Evolutionary conservation across 2,888 invertebrate species (phyloP), one percentile per base, ranked within the genome.

Genomic region (Pyrgus malvae): DNA sequence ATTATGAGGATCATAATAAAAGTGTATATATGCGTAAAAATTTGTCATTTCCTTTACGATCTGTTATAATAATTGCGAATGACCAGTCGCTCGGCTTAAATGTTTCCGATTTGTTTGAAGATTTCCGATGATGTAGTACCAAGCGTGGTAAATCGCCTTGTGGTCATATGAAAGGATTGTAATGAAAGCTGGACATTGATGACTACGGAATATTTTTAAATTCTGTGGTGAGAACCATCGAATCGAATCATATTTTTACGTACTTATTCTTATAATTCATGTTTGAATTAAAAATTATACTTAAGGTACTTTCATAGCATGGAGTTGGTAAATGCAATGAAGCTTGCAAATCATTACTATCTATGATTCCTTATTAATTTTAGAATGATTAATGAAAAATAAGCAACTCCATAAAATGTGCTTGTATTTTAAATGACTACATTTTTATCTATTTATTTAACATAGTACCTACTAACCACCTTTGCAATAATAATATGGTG

Each of bases 1-100:
- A 54, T 61, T 38, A 56, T 56, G 46, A 33, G 35, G 25, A 46
- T 51, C 12, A 48, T n/a, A 16, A 54, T 50, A 51, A 41, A 46
- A 46, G 45, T 46, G 46, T 46, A 46, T 38, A 51, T 41, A 46
- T 12, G 50, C 40, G 40, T 56, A 25, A 51, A 46, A 41, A 54
- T 54, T 56, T 46, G 45, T 56, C 50, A 51, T 51, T 46, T 35
- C 45, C 33, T 56, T 41, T 41, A 35, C 40, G 37, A 29, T 54
- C 23, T 35, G 45, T 45, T 45, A 45, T 44, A 37, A 37, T 9
- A 11, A 44, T 6, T 29, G 35, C 19, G 38, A 29, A 53, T 53
- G 44, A 53, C 25, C 29, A 33, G 51, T 12, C 21, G 27, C 27
- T 46, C 44, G 44, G 14, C 19, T 27, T 35, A 48, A 38, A 38